These are phyloP conservation scores for Cyrtonyx montezumae DNA, from an alignment of 2,113 vertebrate genomes.

Conservation along the genomic window DNA sequence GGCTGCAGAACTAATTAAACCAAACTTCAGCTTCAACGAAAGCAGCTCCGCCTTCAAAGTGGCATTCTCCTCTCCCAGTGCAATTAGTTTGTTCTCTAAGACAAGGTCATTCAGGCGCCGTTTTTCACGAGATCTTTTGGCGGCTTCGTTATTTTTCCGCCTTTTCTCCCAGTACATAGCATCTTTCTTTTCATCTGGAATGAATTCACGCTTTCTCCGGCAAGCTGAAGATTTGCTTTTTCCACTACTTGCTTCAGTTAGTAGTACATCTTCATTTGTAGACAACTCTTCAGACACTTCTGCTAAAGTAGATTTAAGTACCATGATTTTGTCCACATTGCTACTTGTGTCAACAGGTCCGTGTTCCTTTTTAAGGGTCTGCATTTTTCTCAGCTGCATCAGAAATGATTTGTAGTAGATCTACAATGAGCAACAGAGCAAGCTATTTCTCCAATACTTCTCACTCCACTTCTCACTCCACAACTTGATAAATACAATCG, in stretches of 20 bases:
- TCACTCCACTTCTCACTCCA: constrained; percentile 42
- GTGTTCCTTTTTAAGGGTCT: constrained; percentile 90
- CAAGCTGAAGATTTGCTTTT: constrained; percentile 83
- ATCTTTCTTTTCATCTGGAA: constrained; percentile 97
- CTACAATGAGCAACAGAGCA: neutral
- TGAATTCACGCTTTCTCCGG: constrained; percentile 93
- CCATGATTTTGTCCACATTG: constrained; percentile 82
- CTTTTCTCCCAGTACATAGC: constrained; percentile 94
- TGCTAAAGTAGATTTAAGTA: constrained; percentile 83
- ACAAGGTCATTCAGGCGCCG: constrained; percentile 95
- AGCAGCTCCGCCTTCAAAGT: constrained; percentile 92
- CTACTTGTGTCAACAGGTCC: constrained; percentile 77
- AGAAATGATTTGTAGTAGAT: constrained; percentile 54
- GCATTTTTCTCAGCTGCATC: constrained; percentile 90
- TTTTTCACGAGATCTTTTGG: constrained; percentile 96
- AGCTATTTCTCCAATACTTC: constrained; percentile 7
- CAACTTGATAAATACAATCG: constrained; percentile 16
- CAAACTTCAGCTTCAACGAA: constrained; percentile 92
- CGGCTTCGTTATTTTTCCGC: constrained; percentile 96
- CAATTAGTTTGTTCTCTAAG: constrained; percentile 94
- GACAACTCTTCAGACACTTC: constrained; percentile 80
- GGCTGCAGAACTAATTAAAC: constrained; percentile 87
- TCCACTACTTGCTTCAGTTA: constrained; percentile 70
- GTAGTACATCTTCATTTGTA: constrained; percentile 76
- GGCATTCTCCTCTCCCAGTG: constrained; percentile 93